Percentiles rank a stretch among this genome's conserved stretches.
Evolutionary conservation across 2,888 invertebrate genomes (phyloP).

Genomic region (Agrotis segetum): DNA sequence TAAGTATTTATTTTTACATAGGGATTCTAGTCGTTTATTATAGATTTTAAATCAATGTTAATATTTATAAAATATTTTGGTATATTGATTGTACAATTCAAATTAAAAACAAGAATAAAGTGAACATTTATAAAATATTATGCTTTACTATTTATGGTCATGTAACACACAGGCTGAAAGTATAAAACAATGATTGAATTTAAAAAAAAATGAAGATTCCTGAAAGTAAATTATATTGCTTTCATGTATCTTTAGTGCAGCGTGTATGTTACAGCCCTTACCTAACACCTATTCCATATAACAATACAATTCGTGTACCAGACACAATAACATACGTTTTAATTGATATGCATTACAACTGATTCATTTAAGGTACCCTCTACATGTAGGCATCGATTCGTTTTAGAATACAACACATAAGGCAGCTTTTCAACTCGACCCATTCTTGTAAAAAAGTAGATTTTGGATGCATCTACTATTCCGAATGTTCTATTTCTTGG

Average conservation of each 20-base stretch:
- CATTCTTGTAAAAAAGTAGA: slow-evolving; percentile 40
- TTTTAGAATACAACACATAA: slow-evolving; percentile 43
- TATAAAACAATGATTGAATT: slow-evolving; percentile 1
- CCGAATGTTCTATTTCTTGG: slow-evolving; percentile 31
- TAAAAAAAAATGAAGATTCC: neutral
- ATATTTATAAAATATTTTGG: slow-evolving; percentile 10
- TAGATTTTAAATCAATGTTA: slow-evolving; percentile 1
- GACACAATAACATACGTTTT: slow-evolving; percentile 70
- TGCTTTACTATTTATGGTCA: slow-evolving; percentile 32
- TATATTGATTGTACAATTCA: slow-evolving; percentile 17
- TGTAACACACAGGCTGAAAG: slow-evolving; percentile 53
- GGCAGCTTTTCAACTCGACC: slow-evolving; percentile 43
- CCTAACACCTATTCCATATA: slow-evolving; percentile 58
- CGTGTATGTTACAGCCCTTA: slow-evolving; percentile 56
- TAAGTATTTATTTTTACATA: neutral
- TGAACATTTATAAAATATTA: slow-evolving; percentile 37
- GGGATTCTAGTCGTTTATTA: neutral
- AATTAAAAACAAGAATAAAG: slow-evolving; percentile 35
- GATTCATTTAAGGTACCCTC: slow-evolving; percentile 34
- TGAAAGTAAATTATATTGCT: neutral
- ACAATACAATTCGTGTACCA: slow-evolving; percentile 74
- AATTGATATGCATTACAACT: slow-evolving; percentile 71
- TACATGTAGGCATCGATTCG: slow-evolving; percentile 24
- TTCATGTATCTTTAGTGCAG: slow-evolving; percentile 7
- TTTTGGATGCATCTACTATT: slow-evolving; percentile 20